Base-by-base conservation (phyloP, 2,113 vertebrate species). In the Lepus americanus region DNA sequence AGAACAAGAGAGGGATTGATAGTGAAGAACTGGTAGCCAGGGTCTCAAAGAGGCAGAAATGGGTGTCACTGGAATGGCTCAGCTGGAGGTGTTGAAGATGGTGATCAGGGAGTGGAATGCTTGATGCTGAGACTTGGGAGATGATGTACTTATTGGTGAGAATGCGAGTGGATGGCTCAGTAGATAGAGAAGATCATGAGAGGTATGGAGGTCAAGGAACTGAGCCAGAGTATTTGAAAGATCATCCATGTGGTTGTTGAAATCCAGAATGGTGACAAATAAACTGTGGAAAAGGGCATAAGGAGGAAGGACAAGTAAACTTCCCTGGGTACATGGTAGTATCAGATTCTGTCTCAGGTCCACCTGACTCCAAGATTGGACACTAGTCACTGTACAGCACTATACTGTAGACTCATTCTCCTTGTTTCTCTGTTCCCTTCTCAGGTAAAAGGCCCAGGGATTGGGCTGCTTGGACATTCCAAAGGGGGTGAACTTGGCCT, bases 401-500 rank as follows among this genome's bases (percentile, higher is more conserved):
- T 16, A 19, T 11, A n/a, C 23, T 20, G 25, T 33, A 33, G n/a
- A 51, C 25, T 95, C 59, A 55, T 70, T 88, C n/a, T 27, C 64
- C 64, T 49, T 29, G 78, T 76, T 67, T 53, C 55, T 97, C n/a
- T 94, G 31, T 97, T 31, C 82, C 33, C 96, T 59, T 19, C 96
- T 64, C 92, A 99, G 98, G 97, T 99, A 67, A 98, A 98, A 96
- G 98, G 98, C 70, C 98, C 98, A 0, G 98, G 99, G 64, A 97
- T 99, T 29, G 99, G 99, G 14, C 87, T 99, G 86, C 96, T 99
- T 90, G 99, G 99, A 9, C 97, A 98, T 89, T 99, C 99, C 0
- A 99, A 99, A 93, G 99, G 99, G 9, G 99, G 98, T 0, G 98
- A 98, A 10, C 92, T 99, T 31, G 99, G 99, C 1, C 0, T 99